Evolutionary conservation across 2,797 vertebrate genomes (phyloP).

Genomic region (Eleutherodactylus coqui): DNA sequence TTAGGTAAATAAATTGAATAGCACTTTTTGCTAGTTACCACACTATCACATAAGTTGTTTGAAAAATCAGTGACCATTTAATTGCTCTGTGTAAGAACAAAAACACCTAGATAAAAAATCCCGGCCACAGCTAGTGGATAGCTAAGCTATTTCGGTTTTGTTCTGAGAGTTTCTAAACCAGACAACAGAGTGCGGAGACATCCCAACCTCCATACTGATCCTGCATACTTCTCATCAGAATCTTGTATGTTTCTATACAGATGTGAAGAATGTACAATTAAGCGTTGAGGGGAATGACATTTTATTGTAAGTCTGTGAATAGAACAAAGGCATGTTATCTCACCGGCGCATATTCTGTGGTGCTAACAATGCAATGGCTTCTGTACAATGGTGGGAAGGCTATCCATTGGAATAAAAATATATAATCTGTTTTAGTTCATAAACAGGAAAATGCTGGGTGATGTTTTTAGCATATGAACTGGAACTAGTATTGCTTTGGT

Average conservation of each 20-base stretch:
- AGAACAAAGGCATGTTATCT: constrained; percentile 10
- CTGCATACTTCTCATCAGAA: neutral
- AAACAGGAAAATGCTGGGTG: constrained; percentile 30
- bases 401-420: constrained; percentile 11
- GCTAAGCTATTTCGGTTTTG: no score
- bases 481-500: neutral
- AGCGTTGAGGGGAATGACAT: neutral
- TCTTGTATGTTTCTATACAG: neutral
- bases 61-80: no score
- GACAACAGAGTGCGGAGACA: neutral
- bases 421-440: neutral
- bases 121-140: no score
- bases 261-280: neutral
- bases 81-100: no score
- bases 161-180: neutral
- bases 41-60: no score
- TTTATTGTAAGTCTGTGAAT: neutral
- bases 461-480: constrained; percentile 8
- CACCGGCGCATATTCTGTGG: neutral
- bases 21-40: no score
- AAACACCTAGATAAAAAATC: no score
- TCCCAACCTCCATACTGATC: neutral
- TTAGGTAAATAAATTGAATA: no score
- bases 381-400: constrained; percentile 18
- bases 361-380: constrained; percentile 11